Evolutionary conservation across 2,888 invertebrate species (phyloP).

Genomic region (Pocota personata): DNA sequence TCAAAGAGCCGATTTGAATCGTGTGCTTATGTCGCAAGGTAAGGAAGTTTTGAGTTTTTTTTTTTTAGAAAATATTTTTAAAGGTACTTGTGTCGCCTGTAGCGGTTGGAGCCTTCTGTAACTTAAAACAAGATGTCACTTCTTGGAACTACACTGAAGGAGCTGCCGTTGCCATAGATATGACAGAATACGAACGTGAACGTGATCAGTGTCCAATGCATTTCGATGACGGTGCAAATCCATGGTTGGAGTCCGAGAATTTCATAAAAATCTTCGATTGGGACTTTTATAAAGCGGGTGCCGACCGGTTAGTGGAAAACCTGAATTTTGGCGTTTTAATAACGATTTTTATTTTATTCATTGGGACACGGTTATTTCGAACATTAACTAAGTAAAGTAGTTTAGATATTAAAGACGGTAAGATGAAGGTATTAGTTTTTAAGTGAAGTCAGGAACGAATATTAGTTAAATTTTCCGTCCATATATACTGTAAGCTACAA

Average conservation of each 20-base stretch:
- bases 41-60: not conserved
- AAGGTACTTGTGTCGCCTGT: not conserved
- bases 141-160: slow-evolving; percentile 95
- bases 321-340: slow-evolving; percentile 2
- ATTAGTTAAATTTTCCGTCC: slow-evolving; percentile 43
- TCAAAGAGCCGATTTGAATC: slow-evolving; percentile 96
- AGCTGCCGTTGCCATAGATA: slow-evolving; percentile 94
- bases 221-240: slow-evolving; percentile 96
- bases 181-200: slow-evolving; percentile 96
- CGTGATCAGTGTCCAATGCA: slow-evolving; percentile 98
- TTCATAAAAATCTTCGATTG: slow-evolving; percentile 89
- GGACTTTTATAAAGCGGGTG: slow-evolving; percentile 82
- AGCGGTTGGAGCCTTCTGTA: slow-evolving; percentile 96
- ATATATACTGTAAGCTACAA: slow-evolving; percentile 2
- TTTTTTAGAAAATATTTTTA: not conserved
- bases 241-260: slow-evolving; percentile 90
- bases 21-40: slow-evolving; percentile 90
- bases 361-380: slow-evolving; percentile 28
- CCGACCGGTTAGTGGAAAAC: slow-evolving; percentile 60
- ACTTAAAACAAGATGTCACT: slow-evolving; percentile 93
- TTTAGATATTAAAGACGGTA: not conserved
- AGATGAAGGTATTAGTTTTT: not conserved
- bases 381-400: not conserved
- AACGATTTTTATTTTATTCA: not conserved
- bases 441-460: slow-evolving; percentile 11